A percentile compares a stretch with the other conserved stretches of the same genome.
These are phyloP conservation scores for Folsomia manolachei DNA, from an alignment of 2,888 invertebrate genomes.

Conservation along the genomic window DNA sequence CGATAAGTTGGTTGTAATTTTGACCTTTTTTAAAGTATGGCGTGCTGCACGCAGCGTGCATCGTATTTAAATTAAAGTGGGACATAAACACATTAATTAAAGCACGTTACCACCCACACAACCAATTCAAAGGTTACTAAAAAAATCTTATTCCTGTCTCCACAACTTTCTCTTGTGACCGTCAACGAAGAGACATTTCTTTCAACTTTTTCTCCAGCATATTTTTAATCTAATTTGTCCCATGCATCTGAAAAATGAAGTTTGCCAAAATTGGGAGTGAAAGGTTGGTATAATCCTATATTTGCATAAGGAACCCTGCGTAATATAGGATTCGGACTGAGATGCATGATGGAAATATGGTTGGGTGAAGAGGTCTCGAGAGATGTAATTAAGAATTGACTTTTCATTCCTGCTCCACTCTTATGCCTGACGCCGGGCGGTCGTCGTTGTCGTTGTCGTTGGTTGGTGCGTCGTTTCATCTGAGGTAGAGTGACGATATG, in stretches of 20 bases:
- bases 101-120: too few species aligned
- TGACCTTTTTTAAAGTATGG: too few species aligned
- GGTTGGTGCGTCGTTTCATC: too few species aligned
- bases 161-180: too few species aligned
- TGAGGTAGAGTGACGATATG: not conserved
- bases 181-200: too few species aligned
- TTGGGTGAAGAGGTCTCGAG: slow-evolving; percentile 6
- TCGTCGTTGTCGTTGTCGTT: too few species aligned
- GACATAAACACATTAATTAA: too few species aligned
- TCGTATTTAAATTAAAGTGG: too few species aligned
- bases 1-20: too few species aligned
- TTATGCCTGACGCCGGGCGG: not conserved
- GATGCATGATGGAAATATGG: slow-evolving; percentile 1
- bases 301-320: slow-evolving; percentile 10
- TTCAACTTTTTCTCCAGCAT: not conserved
- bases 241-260: not conserved
- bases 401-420: not conserved
- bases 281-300: not conserved
- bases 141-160: too few species aligned
- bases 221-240: not conserved
- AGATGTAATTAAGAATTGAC: slow-evolving; percentile 21
- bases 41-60: too few species aligned
- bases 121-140: too few species aligned
- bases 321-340: slow-evolving; percentile 1
- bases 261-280: not conserved